Percentiles rank a stretch among this genome's conserved stretches.
phyloP scores from a whole-genome alignment of 2,888 invertebrate genomes.

The Lasius fuliginosus region DNA sequence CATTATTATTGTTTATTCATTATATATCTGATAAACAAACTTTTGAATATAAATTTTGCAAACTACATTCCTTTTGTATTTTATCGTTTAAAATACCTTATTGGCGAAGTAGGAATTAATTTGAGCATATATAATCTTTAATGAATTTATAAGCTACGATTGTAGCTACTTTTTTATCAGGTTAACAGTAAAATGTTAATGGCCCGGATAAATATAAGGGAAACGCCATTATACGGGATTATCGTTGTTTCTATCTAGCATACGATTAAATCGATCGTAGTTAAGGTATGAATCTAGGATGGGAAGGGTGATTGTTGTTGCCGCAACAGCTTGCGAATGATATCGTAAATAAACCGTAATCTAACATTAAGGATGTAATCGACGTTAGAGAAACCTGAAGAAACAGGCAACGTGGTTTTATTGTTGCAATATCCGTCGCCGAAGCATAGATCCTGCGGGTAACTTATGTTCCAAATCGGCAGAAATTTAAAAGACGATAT shows the following conservation, averaged over 20 bases:
- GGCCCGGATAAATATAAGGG: background rate
- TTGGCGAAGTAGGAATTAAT: background rate
- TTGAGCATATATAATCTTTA: constrained; percentile 9
- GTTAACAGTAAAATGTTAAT: constrained; percentile 31
- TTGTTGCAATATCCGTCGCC: constrained; percentile 30
- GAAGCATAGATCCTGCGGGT: background rate
- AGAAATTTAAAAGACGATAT: constrained; percentile 7
- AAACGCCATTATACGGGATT: constrained; percentile 4
- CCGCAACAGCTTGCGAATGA: constrained; percentile 50
- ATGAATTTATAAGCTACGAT: constrained; percentile 1
- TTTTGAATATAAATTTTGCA: background rate
- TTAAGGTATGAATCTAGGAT: background rate
- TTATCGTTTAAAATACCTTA: constrained; percentile 13
- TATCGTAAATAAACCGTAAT: constrained; percentile 56
- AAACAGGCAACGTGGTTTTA: constrained; percentile 29
- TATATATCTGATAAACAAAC: constrained; percentile 10
- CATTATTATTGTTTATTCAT: background rate
- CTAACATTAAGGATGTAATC: constrained; percentile 52
- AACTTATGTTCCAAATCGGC: constrained; percentile 33
- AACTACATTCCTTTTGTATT: background rate
- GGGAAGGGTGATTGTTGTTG: constrained; percentile 25
- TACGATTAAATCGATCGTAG: constrained; percentile 44
- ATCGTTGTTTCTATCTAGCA: constrained; percentile 17
- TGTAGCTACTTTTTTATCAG: background rate
- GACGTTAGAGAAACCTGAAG: constrained; percentile 35